Conservation (phyloP, 2,113 vertebrate species). For the Dolichotis patagonum region DNA sequence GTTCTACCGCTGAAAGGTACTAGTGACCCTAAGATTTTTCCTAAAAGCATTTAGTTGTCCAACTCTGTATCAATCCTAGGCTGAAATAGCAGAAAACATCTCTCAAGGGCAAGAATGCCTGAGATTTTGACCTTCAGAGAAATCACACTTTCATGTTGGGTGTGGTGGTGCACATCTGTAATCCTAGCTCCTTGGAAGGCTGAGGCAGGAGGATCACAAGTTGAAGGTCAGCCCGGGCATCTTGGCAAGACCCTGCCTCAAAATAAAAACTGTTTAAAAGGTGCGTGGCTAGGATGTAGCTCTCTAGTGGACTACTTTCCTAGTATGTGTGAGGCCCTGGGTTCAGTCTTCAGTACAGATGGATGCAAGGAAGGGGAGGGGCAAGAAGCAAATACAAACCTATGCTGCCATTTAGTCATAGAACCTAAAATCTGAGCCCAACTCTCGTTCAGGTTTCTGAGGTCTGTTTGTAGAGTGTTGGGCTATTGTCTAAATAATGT, state of each 20-base stretch:
- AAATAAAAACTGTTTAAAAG: background rate
- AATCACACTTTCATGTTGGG: background rate
- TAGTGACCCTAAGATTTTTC: background rate
- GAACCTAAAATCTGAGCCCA: background rate
- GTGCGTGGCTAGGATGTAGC: background rate
- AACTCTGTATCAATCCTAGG: background rate
- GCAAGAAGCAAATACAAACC: background rate
- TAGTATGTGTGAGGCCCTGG: background rate
- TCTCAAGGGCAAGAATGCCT: background rate
- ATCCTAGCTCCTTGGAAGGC: background rate
- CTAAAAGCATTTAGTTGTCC: background rate
- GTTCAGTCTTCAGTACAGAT: background rate
- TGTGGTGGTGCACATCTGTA: background rate
- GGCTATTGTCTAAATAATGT: background rate
- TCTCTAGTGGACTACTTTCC: background rate
- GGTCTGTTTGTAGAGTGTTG: background rate
- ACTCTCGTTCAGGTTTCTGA: background rate
- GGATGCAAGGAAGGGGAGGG: fast-evolving
- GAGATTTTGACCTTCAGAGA: background rate
- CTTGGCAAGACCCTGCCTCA: background rate
- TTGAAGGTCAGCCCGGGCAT: background rate
- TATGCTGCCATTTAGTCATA: background rate
- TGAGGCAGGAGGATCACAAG: background rate
- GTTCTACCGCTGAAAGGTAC: background rate
- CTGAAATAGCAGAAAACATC: background rate